Conservation (phyloP, 2,113 vertebrate genomes). For the Fregata magnificens region DNA sequence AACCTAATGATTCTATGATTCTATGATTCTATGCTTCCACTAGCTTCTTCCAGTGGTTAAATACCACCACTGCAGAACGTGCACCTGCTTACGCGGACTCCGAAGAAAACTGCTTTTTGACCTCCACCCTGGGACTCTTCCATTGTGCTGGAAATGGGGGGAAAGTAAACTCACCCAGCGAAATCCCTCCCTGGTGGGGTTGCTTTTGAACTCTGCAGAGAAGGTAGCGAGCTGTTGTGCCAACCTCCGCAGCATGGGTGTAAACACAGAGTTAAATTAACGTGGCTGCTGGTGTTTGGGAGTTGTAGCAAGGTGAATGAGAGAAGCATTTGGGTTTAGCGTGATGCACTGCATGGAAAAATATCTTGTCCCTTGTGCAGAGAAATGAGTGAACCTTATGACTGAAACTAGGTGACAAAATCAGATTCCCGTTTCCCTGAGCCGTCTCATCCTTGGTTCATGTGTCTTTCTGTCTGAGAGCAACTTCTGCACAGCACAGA, state of each 20-base stretch:
- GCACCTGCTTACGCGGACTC: neutral
- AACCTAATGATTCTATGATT: too few species aligned
- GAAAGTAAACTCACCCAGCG: neutral
- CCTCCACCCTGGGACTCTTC: neutral
- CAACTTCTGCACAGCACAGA: neutral
- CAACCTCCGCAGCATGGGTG: neutral
- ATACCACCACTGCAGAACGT: neutral
- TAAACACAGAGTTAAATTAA: neutral
- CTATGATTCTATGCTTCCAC: too few species aligned
- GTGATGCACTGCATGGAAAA: neutral
- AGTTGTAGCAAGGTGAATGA: rapidly evolving
- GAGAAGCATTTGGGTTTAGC: rapidly evolving
- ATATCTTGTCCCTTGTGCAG: neutral
- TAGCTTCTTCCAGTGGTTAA: neutral
- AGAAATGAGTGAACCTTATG: neutral
- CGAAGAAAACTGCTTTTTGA: neutral
- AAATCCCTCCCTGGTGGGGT: neutral
- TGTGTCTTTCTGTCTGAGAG: neutral
- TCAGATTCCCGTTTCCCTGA: neutral
- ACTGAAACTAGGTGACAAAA: neutral
- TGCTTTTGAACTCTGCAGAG: neutral
- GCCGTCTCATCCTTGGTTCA: neutral
- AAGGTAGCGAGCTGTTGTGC: neutral
- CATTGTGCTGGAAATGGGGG: neutral
- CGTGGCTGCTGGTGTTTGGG: neutral